These are phyloP conservation scores for Eledona agricola DNA, from an alignment of 2,888 invertebrate genomes.

Conservation along the genomic window DNA sequence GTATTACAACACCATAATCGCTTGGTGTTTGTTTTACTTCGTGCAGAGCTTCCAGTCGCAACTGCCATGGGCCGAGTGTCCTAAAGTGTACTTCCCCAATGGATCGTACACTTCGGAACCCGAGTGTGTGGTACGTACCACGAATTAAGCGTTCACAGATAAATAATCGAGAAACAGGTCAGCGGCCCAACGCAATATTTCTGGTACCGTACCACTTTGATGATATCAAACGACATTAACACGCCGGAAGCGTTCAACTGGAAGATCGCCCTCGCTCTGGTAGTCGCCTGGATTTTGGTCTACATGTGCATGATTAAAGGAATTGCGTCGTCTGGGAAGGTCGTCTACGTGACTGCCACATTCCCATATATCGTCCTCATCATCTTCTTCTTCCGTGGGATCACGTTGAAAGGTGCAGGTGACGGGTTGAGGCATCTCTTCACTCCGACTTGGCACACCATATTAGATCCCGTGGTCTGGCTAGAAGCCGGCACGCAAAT, in stretches of 20 bases:
- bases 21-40: conserved; percentile 96
- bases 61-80: conserved; percentile 92
- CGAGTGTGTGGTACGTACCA: conserved; percentile 78
- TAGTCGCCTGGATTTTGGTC: conserved; percentile 92
- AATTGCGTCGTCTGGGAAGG: conserved; percentile 95
- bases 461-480: conserved; percentile 95
- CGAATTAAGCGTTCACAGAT: background rate
- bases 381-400: conserved; percentile 94
- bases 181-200: conserved; percentile 94
- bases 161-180: conserved; percentile 63
- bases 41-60: conserved; percentile 92
- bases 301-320: conserved; percentile 98
- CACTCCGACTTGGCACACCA: conserved; percentile 90
- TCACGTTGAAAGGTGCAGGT: conserved; percentile 79
- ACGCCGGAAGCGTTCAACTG: conserved; percentile 88
- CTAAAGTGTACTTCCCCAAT: conserved; percentile 81
- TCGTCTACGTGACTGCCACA: conserved; percentile 95
- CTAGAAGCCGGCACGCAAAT: conserved; percentile 97
- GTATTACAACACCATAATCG: conserved; percentile 97
- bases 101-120: conserved; percentile 82
- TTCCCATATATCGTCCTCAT: conserved; percentile 96
- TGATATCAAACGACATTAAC: conserved; percentile 89
- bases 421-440: conserved; percentile 90
- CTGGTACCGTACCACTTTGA: conserved; percentile 93
- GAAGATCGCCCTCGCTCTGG: conserved; percentile 86